Evolutionary conservation across 2,888 invertebrate species (phyloP), one percentile per base, ranked within the genome.

Genomic region (Melikaiella ostensackeni): DNA sequence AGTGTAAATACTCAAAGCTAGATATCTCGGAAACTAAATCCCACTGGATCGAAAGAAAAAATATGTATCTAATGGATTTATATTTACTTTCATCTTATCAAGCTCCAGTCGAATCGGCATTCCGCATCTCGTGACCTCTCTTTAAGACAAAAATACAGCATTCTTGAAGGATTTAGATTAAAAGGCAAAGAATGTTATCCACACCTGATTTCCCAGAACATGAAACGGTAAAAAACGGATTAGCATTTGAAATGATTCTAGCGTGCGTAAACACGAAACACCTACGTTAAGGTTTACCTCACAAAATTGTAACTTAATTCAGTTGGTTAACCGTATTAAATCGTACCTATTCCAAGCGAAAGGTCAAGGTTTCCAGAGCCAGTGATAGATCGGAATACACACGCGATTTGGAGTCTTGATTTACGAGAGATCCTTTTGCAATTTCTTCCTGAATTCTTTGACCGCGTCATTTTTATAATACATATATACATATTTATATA

Each of bases 191-290:
- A 35, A 35, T 35, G 35, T 35, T 35, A 35, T 35, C 8, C 8
- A 35, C 35, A 35, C 8, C 35, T 46, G 16, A 50, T 50, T 50
- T 19, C 50, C n/a, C 7, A 50, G n/a, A 50, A 8, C 8, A n/a
- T n/a, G n/a, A n/a, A 50, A 50, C n/a, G 50, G n/a, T 50, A 50
- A 50, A 46, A 50, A 50, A 50, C 7, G n/a, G n/a, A 50, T 50
- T 50, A 50, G 19, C 50, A 50, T n/a, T 50, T 50, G 7, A 50
- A 2, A 8, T 50, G 5, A 50, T 19, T 0, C 5, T 50, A n/a
- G n/a, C n/a, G 7, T 50, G n/a, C 50, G 50, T 50, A 50, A 50
- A 61, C 61, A 30, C 27, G 35, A 64, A 63, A 24, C 75, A 75
- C 35, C 33, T 42, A 21, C 38, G 27, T 19, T 42, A 61, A 16